Base-by-base conservation (phyloP, 2,888 invertebrate genomes). In the Meiosimyza decipiens region DNA sequence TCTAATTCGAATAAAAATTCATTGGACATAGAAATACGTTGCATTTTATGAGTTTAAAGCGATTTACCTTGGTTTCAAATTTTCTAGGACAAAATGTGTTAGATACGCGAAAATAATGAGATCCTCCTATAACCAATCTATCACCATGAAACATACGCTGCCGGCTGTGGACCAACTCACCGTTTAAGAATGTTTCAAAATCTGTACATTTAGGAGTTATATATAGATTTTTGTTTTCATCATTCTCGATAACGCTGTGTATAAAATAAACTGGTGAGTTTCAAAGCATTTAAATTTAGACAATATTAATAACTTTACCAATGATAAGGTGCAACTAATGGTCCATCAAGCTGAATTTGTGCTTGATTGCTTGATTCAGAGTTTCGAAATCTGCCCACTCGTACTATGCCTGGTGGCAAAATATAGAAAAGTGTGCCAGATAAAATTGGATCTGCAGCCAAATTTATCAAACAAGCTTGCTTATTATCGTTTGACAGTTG, bases 391-490 rank as follows among this genome's bases (percentile, higher is more conserved):
- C 86, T 80, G 3, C 87, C 87, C 49, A 87, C 85, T 73, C 79
- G 80, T 3, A 87, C 83, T 6, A 74, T 75, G 4, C 87, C 87
- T 1, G 79, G 76, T 7, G 87, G 87, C 70, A 87, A 75, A 6
- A 87, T 79, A 67, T 87, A 87, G 52, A 87, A 84, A 7, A 87
- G 78, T 0, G 84, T 87, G 77, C 91, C 91, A 1, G 91, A 90
- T 70, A 92, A 82, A 82, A 90, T 90, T 4, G 92, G 91, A 85
- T 92, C 92, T 18, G 91, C 90, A 50, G 90, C 88, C 59, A 92
- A 87, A 86, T 91, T 91, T 22, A 92, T 88, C 54, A 92, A 84
- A 81, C 90, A 91, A 2, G 91, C 90, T 74, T 89, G 88, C 70
- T 86, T 86, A 64, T 86, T 83, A 54, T 86, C 86, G 13, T 81